phyloP scores from a whole-genome alignment of 2,113 vertebrate genomes.

The Ursus arctos region DNA sequence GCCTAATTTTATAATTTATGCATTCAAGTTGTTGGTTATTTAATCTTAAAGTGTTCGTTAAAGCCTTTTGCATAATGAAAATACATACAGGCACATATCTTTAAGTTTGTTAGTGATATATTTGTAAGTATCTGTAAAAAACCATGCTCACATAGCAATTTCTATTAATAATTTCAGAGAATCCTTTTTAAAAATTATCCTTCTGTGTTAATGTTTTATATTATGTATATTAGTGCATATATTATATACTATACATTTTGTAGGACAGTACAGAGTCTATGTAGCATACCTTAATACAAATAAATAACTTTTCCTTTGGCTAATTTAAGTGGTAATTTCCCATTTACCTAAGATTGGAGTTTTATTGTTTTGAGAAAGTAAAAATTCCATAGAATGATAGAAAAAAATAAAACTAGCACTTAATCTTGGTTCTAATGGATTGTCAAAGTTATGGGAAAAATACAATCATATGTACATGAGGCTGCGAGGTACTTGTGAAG shows the following conservation, averaged over 20 bases:
- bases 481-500: background rate
- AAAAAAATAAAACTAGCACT: constrained; percentile 1
- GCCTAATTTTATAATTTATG: background rate
- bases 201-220: background rate
- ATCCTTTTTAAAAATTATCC: background rate
- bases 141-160: background rate
- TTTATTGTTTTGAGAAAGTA: constrained; percentile 18
- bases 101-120: background rate
- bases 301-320: constrained; percentile 5
- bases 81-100: background rate
- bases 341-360: background rate
- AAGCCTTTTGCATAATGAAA: background rate
- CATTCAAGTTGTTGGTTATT: background rate
- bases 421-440: background rate
- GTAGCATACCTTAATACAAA: background rate
- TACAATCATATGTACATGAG: background rate
- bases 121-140: constrained; percentile 7
- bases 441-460: background rate
- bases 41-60: background rate
- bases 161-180: background rate
- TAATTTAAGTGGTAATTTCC: constrained; percentile 20
- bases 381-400: background rate
- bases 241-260: background rate
- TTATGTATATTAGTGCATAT: background rate
- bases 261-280: background rate